phyloP scores from a whole-genome alignment of 2,113 vertebrate species.

The Hydropotes inermis region DNA sequence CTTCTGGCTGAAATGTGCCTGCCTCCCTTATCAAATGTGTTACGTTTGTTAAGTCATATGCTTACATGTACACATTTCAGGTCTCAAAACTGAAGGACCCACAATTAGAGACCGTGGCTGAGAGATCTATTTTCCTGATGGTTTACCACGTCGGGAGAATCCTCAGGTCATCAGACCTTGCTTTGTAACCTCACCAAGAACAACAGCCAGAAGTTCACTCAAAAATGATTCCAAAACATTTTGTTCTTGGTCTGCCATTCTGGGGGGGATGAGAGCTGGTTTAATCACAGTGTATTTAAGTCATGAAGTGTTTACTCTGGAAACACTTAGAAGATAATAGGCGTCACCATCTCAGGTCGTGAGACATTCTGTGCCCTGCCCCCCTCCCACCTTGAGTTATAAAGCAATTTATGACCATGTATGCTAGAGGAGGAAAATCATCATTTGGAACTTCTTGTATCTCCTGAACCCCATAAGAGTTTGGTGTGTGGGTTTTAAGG shows the following conservation, averaged over 20 bases:
- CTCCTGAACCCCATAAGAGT: not conserved
- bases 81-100: not conserved
- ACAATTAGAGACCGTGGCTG: not conserved
- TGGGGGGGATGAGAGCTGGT: not conserved
- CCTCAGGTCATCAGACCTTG: not conserved
- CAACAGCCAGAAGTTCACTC: not conserved
- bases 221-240: not conserved
- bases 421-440: not conserved
- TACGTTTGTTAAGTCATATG: not conserved
- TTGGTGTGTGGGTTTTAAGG: not conserved
- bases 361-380: not conserved
- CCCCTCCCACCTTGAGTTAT: not conserved
- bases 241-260: not conserved
- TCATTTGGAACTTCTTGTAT: not conserved
- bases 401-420: not conserved
- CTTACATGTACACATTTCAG: not conserved
- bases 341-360: not conserved
- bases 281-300: not conserved
- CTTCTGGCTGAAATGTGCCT: not conserved
- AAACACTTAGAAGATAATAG: not conserved
- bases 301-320: not conserved
- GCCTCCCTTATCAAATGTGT: not conserved
- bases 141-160: not conserved
- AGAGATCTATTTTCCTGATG: not conserved
- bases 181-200: not conserved